Evolutionary conservation across 1,140 invertebrate species (phyloP), one percentile per base, ranked within the genome.

Genomic region (Tetramorium parvispinum): DNA sequence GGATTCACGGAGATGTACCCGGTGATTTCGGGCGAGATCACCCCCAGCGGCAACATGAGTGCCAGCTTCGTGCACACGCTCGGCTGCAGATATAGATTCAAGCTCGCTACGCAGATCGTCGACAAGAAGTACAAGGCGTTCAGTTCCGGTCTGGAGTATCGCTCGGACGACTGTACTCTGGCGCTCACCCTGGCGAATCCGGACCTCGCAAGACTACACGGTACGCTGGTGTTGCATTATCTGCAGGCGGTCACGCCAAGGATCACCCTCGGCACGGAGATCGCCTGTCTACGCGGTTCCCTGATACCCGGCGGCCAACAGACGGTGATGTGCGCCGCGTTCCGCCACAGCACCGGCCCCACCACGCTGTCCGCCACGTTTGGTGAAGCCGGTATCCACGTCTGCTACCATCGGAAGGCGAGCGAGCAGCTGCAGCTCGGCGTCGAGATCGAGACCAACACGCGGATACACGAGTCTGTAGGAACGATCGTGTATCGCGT

Each of bases 41-140:
- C 97, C 93, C 96, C 97, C 1, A 96, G 95, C 92, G 98, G 98
- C 21, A 97, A 98, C 91, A 92, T 98, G 32, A 97, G 97, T 90
- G 97, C 97, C 32, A 97, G 97, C 85, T 96, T 98, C 24, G 95
- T 98, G 76, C 97, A 98, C 94, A 96, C 97, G 78, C 93, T 97
- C 63, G 96, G 95, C 24, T 95, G 96, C 79, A 95, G 96, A 88
- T 91, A 96, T 24, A 96, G 97, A 87, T 91, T 95, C 24, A 97
- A 97, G 94, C 94, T 97, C 88, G 96, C 96, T 18, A 95, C 97
- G 32, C 97, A 98, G 95, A 96, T 98, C 92, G 93, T 95, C 96
- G 89, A 96, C 96, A 93, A 95, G 94, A 92, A 95, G 92, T 91
- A 97, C 96, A 94, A 96, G 96, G 94, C 95, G 94, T 88, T 96